Evolutionary conservation across 2,888 invertebrate genomes (phyloP).

Genomic region (Stenchaetothrips biformis): DNA sequence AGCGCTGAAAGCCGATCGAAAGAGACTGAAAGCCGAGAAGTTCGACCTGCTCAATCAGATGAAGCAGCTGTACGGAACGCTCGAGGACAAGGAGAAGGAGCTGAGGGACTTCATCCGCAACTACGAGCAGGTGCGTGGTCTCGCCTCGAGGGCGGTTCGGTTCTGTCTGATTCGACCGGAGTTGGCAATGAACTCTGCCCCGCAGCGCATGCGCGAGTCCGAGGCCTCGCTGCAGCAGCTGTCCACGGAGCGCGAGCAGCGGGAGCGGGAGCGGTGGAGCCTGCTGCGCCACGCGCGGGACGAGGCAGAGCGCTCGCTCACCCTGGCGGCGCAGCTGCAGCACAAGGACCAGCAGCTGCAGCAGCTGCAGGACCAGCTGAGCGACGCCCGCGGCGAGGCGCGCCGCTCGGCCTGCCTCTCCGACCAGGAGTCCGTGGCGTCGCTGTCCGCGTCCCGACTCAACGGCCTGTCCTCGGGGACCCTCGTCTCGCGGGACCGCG

Average conservation of each 20-base stretch:
- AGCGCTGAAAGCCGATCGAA: conserved; percentile 83
- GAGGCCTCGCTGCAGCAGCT: conserved; percentile 62
- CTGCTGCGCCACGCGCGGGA: conserved; percentile 81
- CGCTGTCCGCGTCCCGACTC: conserved; percentile 56
- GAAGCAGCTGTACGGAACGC: conserved; percentile 87
- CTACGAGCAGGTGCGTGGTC: conserved; percentile 73
- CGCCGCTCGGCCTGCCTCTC: conserved; percentile 73
- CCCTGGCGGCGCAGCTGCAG: conserved; percentile 81
- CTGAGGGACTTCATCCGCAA: conserved; percentile 89
- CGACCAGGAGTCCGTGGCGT: conserved; percentile 76
- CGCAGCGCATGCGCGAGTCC: conserved; percentile 71
- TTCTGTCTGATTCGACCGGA: too few relatives aligned
- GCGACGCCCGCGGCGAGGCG: conserved; percentile 65
- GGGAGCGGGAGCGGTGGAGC: conserved; percentile 85
- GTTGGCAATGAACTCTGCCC: too few relatives aligned
- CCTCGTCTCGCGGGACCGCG: conserved; percentile 44
- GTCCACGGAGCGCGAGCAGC: conserved; percentile 60
- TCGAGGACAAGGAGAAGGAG: conserved; percentile 93
- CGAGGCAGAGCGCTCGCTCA: conserved; percentile 81
- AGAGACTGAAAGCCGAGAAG: conserved; percentile 87
- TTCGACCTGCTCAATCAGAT: conserved; percentile 89
- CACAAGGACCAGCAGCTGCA: conserved; percentile 80
- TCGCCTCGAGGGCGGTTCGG: too few relatives aligned
- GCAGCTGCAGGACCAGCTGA: conserved; percentile 78
- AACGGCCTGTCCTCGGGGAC: conserved; percentile 50